phyloP scores from a whole-genome alignment of 2,797 vertebrate species.

The Macropodus opercularis region DNA sequence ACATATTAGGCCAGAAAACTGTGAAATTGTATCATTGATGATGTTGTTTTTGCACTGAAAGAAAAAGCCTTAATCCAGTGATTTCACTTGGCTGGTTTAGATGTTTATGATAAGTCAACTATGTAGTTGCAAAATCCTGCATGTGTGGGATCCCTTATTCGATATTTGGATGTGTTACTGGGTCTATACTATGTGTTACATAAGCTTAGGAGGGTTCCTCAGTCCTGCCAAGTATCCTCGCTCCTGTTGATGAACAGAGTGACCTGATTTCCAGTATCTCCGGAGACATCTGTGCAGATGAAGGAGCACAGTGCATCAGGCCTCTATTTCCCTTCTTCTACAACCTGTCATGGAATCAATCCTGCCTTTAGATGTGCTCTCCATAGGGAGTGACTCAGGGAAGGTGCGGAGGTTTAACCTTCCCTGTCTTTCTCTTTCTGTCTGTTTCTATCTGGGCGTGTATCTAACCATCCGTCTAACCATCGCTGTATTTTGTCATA shows the following conservation, averaged over 20 bases:
- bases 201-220: conserved; percentile 55
- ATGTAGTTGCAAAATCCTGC: neutral
- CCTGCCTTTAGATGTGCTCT: conserved; percentile 69
- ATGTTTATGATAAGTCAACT: neutral
- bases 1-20: conserved; percentile 49
- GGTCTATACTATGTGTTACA: conserved; percentile 41
- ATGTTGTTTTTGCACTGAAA: conserved; percentile 21
- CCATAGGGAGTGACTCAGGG: conserved; percentile 66
- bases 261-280: conserved; percentile 76
- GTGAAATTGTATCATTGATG: conserved; percentile 47
- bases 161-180: conserved; percentile 19
- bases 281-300: conserved; percentile 70
- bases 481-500: conserved; percentile 62
- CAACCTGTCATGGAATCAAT: conserved; percentile 77
- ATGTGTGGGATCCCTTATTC: conserved; percentile 8
- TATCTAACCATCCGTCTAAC: conserved; percentile 61
- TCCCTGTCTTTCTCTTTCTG: conserved; percentile 41
- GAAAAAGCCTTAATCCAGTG: conserved; percentile 27
- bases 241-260: conserved; percentile 74
- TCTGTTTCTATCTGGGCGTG: conserved; percentile 50
- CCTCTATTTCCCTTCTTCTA: conserved; percentile 64
- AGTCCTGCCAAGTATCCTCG: conserved; percentile 61
- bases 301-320: conserved; percentile 64
- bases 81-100: conserved; percentile 24
- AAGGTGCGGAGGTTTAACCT: conserved; percentile 70